phyloP scores from a whole-genome alignment of 1,140 invertebrate species.

The Panonychus citri region DNA sequence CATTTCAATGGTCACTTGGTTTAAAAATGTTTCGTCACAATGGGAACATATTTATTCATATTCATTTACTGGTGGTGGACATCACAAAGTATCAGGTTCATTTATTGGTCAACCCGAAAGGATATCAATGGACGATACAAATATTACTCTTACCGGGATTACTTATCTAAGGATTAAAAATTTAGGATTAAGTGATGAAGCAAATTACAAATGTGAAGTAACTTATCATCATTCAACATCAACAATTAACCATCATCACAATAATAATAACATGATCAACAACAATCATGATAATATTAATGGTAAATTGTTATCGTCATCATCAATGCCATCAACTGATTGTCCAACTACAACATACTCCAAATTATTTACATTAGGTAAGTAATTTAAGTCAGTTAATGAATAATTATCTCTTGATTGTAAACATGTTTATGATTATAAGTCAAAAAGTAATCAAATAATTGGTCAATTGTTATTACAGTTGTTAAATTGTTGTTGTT shows the following conservation, averaged over 20 bases:
- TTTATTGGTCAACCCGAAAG: conserved; percentile 7
- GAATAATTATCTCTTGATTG: no score
- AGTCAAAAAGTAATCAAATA: no score
- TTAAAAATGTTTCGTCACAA: conserved; percentile 12
- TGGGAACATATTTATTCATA: conserved; percentile 17
- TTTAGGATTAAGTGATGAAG: conserved; percentile 46
- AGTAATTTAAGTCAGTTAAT: neutral
- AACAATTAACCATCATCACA: no score
- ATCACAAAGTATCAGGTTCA: conserved; percentile 12
- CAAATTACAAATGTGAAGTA: conserved; percentile 57
- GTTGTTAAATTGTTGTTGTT: no score
- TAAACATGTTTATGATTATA: no score
- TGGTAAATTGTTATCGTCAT: no score
- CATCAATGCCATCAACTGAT: no score
- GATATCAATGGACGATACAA: neutral
- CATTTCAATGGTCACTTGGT: conserved; percentile 18
- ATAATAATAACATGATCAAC: no score
- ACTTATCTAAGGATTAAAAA: conserved; percentile 17
- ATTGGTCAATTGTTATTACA: no score
- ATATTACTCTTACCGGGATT: conserved; percentile 2
- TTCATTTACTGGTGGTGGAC: conserved; percentile 10
- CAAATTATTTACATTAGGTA: conserved; percentile 9
- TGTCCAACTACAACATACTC: conserved; percentile 15
- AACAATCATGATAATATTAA: no score
- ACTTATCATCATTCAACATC: conserved; percentile 39